Base-by-base conservation (phyloP, 2,113 vertebrate genomes). In the Sclerurus mexicanus region DNA sequence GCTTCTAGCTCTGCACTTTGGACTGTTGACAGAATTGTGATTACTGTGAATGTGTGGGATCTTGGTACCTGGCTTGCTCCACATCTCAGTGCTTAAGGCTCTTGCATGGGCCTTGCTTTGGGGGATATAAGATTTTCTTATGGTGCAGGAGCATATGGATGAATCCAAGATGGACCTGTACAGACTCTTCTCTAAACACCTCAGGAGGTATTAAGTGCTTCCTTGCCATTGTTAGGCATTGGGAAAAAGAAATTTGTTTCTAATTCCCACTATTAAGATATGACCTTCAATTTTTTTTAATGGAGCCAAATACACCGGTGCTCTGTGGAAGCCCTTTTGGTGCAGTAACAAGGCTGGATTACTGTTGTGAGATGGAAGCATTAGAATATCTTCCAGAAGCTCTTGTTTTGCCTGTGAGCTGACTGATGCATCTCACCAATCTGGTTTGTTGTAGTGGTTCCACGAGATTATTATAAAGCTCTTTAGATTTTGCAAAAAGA, bases 401-500 rank as follows among this genome's bases (percentile, higher is more conserved):
- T 60, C 15, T 24, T 12, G 14, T 9, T 28, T 60, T 68, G 24
- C 56, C 21, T 6, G 10, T 16, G 42, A 63, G 63, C 63, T 15
- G 55, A 16, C 23, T 42, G 6, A 23, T 6, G 2, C 31, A 12
- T 56, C 40, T 82, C 4, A 0, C 6, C 33, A 28, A n/a, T 60
- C 27, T 73, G 4, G 0, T 25, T 0, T 13, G 4, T 16, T 7
- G 0, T 30, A 72, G 25, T 33, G 55, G 14, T 67, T 40, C 24
- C 68, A 19, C 37, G 42, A 39, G 39, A 30, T 55, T 40, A 42
- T 44, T 87, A 60, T 37, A 49, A 44, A 22, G 18, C 14, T 89
- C 44, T 52, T 67, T 10, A 18, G 46, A 53, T 55, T 47, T 39
- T 47, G n/a, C 15, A 53, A 27, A 82, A 82, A 30, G 12, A 68